phyloP scores from a whole-genome alignment of 2,113 vertebrate species.

The Colinus virginianus region DNA sequence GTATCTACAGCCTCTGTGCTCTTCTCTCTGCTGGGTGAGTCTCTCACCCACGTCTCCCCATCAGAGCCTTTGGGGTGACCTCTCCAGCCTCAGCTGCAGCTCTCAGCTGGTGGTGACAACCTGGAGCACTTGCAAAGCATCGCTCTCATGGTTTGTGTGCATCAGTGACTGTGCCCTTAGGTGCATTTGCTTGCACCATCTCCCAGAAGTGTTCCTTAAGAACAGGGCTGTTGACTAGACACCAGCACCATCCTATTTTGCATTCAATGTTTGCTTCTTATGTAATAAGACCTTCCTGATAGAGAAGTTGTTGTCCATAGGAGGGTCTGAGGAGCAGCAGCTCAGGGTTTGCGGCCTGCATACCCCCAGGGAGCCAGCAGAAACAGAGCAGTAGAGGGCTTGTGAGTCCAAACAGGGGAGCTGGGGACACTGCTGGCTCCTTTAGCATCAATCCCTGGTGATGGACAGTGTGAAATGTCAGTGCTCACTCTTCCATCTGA shows the following conservation, averaged over 20 bases:
- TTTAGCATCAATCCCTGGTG: rapidly evolving
- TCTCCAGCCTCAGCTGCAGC: background rate
- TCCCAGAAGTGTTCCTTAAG: background rate
- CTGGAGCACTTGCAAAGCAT: background rate
- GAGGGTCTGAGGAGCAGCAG: background rate
- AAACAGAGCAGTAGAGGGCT: background rate
- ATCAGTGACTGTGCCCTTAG: background rate
- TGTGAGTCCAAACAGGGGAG: background rate
- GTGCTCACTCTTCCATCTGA: background rate
- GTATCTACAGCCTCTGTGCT: background rate
- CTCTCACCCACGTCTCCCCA: background rate
- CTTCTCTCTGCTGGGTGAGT: background rate
- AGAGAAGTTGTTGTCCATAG: background rate
- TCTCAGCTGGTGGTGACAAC: too few species aligned
- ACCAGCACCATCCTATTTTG: background rate
- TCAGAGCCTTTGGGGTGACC: rapidly evolving
- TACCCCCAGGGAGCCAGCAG: background rate
- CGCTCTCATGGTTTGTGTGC: rapidly evolving
- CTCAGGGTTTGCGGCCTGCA: rapidly evolving
- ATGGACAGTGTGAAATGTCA: rapidly evolving
- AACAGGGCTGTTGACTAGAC: background rate
- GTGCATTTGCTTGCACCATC: background rate
- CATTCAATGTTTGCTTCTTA: background rate
- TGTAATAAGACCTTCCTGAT: background rate
- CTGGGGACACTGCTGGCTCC: background rate